These are phyloP conservation scores for Agelas oroides DNA, from an alignment of 37 sponge, comb jelly and placozoan species.

Conservation along the genomic window DNA sequence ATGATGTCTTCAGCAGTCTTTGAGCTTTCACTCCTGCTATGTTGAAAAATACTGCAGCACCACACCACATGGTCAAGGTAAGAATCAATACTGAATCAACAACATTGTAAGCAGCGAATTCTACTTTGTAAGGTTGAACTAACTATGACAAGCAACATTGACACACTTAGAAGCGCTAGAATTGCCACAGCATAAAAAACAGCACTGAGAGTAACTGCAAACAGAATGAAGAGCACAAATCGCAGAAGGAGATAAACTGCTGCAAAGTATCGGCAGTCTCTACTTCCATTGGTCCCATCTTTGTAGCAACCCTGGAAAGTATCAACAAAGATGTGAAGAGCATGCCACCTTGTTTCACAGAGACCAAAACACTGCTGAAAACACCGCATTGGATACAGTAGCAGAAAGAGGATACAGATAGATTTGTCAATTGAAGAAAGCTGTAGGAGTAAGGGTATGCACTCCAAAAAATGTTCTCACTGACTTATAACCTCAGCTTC, in stretches of 20 bases:
- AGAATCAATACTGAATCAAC: not conserved
- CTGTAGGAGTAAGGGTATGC: too few relatives aligned
- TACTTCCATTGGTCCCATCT: slow-evolving; percentile 30
- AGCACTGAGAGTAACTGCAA: not conserved
- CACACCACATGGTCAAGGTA: not conserved
- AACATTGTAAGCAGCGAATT: not conserved
- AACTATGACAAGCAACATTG: not conserved
- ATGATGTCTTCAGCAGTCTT: not conserved
- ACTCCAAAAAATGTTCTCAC: too few relatives aligned
- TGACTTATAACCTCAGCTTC: too few relatives aligned
- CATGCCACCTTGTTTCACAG: not conserved
- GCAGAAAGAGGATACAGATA: not conserved
- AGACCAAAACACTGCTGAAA: slow-evolving; percentile 4
- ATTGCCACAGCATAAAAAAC: not conserved
- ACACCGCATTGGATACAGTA: slow-evolving; percentile 11
- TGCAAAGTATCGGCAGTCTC: slow-evolving; percentile 33
- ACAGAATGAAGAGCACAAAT: not conserved
- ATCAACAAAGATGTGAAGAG: slow-evolving; percentile 5
- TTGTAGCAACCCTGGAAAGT: slow-evolving; percentile 32
- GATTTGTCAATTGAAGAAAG: too few relatives aligned
- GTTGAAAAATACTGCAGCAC: not conserved
- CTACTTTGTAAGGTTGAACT: not conserved
- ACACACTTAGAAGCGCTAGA: not conserved
- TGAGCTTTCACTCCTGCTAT: not conserved
- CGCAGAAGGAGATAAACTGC: not conserved